These are phyloP conservation scores for Teleogryllus occipitalis DNA, from an alignment of 1,140 invertebrate genomes.

Conservation along the genomic window DNA sequence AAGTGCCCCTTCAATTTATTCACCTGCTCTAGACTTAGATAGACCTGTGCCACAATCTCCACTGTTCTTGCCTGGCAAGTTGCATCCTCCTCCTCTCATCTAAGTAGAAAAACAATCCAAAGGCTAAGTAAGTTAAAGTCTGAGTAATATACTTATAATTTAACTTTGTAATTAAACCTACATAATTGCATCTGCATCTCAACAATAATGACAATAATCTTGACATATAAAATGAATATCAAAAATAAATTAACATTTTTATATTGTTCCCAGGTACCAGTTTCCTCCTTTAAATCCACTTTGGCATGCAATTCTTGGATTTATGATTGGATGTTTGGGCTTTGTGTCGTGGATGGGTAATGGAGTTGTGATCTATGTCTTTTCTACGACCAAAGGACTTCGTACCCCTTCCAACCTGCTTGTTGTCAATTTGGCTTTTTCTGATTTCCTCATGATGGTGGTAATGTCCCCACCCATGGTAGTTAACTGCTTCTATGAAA, in stretches of 20 bases:
- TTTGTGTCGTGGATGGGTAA: conserved; percentile 67
- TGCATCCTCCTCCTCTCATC: too few relatives aligned
- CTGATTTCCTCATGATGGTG: conserved; percentile 83
- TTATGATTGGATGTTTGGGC: conserved; percentile 65
- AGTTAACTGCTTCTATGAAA: conserved; percentile 77
- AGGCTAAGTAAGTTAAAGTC: too few relatives aligned
- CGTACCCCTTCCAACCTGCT: conserved; percentile 79
- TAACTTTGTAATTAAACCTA: too few relatives aligned
- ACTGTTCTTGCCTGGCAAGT: too few relatives aligned
- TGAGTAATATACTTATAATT: too few relatives aligned
- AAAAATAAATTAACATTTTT: conserved; percentile 7
- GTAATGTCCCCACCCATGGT: conserved; percentile 75
- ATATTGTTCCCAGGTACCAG: conserved; percentile 40
- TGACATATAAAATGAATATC: background rate
- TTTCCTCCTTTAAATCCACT: conserved; percentile 70
- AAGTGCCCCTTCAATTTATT: too few relatives aligned
- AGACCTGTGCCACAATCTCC: too few relatives aligned
- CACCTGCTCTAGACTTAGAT: too few relatives aligned
- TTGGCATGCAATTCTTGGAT: conserved; percentile 69
- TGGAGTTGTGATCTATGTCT: conserved; percentile 78
- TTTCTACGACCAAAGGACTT: conserved; percentile 62
- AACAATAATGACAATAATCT: too few relatives aligned
- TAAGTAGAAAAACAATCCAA: too few relatives aligned
- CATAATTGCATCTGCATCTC: background rate
- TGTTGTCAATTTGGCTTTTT: conserved; percentile 77